These are phyloP conservation scores for Pyrocephalus nanus DNA, from an alignment of 2,797 vertebrate genomes.

Conservation along the genomic window DNA sequence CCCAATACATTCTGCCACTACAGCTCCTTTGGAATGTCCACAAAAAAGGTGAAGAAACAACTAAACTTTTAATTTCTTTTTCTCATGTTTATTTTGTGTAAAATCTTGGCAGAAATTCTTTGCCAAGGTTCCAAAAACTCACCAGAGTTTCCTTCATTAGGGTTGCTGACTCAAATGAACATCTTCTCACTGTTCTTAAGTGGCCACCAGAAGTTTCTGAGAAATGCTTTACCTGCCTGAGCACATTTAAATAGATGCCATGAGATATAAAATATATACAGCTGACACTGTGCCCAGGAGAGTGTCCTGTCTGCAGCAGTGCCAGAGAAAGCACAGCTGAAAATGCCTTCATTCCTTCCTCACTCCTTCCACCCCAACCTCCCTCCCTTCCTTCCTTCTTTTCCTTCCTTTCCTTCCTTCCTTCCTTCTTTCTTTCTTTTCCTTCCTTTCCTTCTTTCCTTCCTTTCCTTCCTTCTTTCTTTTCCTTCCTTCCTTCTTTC, in stretches of 20 bases:
- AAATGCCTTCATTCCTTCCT: background rate
- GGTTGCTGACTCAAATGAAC: background rate
- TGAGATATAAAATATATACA: background rate
- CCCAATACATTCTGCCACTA: too few species aligned
- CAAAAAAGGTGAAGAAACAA: too few species aligned
- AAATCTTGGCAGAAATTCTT: conserved; percentile 18
- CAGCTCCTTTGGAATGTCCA: too few species aligned
- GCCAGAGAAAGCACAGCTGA: background rate
- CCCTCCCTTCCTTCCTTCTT: too few species aligned
- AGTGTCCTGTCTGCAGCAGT: background rate
- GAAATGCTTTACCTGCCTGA: background rate
- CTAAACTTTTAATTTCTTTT: too few species aligned
- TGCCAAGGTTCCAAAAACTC: conserved; percentile 14
- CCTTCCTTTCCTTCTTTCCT: too few species aligned
- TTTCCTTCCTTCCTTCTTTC: too few species aligned
- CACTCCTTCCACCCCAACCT: too few species aligned
- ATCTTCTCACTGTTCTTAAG: background rate
- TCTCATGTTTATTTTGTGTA: background rate
- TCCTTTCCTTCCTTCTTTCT: too few species aligned
- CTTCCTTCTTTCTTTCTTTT: too few species aligned
- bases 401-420: too few species aligned
- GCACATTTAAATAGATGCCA: background rate
- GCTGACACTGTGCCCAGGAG: accelerated
- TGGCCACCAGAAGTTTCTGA: background rate
- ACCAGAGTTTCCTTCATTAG: background rate